phyloP scores from a whole-genome alignment of 2,888 invertebrate species.

The Megalurothrips usitatus region DNA sequence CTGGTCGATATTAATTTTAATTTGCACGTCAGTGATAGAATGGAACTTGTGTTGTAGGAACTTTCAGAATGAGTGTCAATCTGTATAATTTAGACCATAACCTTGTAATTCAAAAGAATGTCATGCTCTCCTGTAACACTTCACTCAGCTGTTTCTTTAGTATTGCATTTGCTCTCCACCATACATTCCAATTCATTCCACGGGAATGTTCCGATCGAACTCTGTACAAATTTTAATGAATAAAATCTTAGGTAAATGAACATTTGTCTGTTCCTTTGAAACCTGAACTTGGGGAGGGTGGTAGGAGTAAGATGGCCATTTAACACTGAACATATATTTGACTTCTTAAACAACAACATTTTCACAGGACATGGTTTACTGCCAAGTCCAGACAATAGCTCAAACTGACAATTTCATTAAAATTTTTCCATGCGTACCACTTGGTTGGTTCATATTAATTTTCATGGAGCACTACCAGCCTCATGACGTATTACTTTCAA shows the following conservation, averaged over 20 bases:
- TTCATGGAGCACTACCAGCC: neutral
- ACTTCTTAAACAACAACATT: too few species aligned
- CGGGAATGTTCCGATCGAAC: neutral
- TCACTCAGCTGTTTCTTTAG: neutral
- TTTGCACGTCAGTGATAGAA: neutral
- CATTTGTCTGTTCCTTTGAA: too few species aligned
- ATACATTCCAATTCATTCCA: neutral
- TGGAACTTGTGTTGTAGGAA: neutral
- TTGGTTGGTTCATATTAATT: too few species aligned
- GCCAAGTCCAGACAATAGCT: neutral
- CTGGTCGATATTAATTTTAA: neutral
- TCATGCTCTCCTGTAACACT: neutral
- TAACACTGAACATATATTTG: neutral
- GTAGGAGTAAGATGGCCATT: too few species aligned
- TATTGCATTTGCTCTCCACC: neutral
- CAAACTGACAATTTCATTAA: neutral
- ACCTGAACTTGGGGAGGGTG: too few species aligned
- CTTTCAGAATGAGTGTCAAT: neutral
- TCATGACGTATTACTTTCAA: neutral
- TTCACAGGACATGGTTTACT: neutral
- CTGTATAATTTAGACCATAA: neutral
- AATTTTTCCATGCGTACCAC: too few species aligned
- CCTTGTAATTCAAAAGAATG: neutral
- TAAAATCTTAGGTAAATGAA: neutral
- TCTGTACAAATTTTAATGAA: conserved; percentile 8